Evolutionary conservation across 2,797 vertebrate genomes (phyloP), one percentile per base, ranked within the genome.

Genomic region (Tinamus major): DNA sequence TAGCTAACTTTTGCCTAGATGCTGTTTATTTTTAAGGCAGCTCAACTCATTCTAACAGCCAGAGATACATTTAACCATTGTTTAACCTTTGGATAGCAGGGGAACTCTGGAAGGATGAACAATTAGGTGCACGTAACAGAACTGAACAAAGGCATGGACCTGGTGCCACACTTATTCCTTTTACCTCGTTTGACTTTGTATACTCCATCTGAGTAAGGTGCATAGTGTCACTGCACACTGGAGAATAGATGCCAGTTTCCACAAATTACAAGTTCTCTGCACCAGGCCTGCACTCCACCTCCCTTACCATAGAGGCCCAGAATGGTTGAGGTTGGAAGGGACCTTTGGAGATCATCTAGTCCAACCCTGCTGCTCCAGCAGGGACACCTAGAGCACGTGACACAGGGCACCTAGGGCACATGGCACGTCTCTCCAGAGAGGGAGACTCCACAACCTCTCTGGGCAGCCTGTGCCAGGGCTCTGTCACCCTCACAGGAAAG

Each of bases 11-110:
- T n/a, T 5, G 27, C 48, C 6, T 19, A 56, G 18, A 18, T 8
- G 4, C 9, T 70, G 27, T 39, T 68, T 92, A 87, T 92, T 95
- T 95, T 93, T 92, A 92, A 93, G 56, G 67, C 61, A n/a, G 31
- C 31, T 56, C 20, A 56, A 56, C 31, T 26, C 49, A 51, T 26
- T 51, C 49, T 51, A 51, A 14, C 49, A 51, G 49, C 24, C 24
- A 49, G 48, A 49, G 63, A 55, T 63, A 63, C n/a, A 16, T 53
- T 70, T 87, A 17, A 12, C 35, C 39, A 13, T 49, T 63, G 13
- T 23, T 65, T 44, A 44, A 58, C 33, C 7, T 63, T 90, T 56
- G 67, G 67, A 84, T 79, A 44, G 11, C 0, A 0, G 2, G 10
- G 37, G 33, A 10, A 21, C 18, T 67, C 27, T 16, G 15, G 4